Percentiles rank a stretch among this genome's conserved stretches.
Conservation (phyloP, 1,140 invertebrate species). For the Semibalanus balanoides region DNA sequence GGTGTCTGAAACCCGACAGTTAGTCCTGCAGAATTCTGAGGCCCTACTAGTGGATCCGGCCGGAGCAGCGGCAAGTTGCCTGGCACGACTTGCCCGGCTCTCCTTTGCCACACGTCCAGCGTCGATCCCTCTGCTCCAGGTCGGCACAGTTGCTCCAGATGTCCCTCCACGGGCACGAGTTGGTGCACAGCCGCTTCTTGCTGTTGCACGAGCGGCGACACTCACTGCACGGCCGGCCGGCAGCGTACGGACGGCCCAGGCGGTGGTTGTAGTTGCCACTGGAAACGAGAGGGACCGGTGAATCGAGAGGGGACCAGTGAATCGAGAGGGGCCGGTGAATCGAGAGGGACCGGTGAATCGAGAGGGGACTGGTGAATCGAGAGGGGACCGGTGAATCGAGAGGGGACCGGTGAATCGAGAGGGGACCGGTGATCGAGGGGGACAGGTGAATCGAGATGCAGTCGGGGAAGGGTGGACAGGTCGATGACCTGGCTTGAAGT, state of each 20-base stretch:
- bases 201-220: constrained; percentile 47
- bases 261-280: constrained; percentile 51
- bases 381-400: no score
- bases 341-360: no score
- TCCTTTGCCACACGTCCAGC: constrained; percentile 42
- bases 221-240: constrained; percentile 43
- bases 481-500: no score
- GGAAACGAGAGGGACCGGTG: constrained; percentile 27
- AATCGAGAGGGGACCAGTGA: no score
- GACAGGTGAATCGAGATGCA: no score
- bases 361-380: no score
- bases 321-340: no score
- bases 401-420: no score
- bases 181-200: constrained; percentile 49
- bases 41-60: constrained; percentile 28
- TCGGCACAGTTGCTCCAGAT: constrained; percentile 55
- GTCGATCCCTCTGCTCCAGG: constrained; percentile 38
- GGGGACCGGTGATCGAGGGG: no score
- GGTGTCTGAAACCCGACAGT: no score
- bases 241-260: constrained; percentile 47
- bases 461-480: no score
- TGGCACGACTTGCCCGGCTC: constrained; percentile 17
- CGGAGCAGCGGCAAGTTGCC: constrained; percentile 49
- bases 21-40: no score
- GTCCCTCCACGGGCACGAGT: constrained; percentile 51